Conservation (phyloP, 2,113 vertebrate genomes). For the Dendropsophus ebraccatus region DNA sequence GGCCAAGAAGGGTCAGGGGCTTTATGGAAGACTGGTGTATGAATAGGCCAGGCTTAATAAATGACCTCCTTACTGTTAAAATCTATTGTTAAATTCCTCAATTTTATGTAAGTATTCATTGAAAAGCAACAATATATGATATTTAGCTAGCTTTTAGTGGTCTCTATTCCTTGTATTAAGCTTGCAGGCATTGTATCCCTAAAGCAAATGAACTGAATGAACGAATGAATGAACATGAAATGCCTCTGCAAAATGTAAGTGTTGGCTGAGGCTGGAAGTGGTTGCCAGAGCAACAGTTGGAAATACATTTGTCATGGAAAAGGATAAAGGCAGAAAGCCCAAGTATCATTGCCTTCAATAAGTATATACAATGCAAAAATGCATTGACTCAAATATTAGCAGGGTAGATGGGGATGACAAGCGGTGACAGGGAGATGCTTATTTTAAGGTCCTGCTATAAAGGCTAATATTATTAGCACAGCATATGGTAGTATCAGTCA, state of each 20-base stretch:
- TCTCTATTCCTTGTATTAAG: not conserved
- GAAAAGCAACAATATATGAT: not conserved
- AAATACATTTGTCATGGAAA: constrained; percentile 35
- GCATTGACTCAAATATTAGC: constrained; percentile 4
- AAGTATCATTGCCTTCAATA: constrained; percentile 5
- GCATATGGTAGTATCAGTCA: too few species aligned
- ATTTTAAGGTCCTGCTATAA: not conserved
- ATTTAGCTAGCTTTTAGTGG: not conserved
- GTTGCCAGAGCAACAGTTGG: constrained; percentile 44
- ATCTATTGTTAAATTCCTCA: not conserved
- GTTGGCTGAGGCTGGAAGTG: not conserved
- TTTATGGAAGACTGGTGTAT: too few species aligned
- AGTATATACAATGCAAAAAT: constrained; percentile 20
- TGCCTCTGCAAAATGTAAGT: not conserved
- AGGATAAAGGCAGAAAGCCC: not conserved
- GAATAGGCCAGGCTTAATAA: too few species aligned
- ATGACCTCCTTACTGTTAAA: not conserved
- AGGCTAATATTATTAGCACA: not conserved
- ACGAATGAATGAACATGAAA: constrained; percentile 39
- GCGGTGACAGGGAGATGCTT: not conserved
- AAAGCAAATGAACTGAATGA: constrained; percentile 17
- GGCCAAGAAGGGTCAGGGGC: too few species aligned
- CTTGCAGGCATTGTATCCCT: not conserved
- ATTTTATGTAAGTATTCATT: not conserved
- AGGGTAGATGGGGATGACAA: not conserved